Percentiles rank a stretch among this genome's conserved stretches.
These are phyloP conservation scores for Colaptes auratus DNA, from an alignment of 2,113 vertebrate genomes.

Conservation along the genomic window DNA sequence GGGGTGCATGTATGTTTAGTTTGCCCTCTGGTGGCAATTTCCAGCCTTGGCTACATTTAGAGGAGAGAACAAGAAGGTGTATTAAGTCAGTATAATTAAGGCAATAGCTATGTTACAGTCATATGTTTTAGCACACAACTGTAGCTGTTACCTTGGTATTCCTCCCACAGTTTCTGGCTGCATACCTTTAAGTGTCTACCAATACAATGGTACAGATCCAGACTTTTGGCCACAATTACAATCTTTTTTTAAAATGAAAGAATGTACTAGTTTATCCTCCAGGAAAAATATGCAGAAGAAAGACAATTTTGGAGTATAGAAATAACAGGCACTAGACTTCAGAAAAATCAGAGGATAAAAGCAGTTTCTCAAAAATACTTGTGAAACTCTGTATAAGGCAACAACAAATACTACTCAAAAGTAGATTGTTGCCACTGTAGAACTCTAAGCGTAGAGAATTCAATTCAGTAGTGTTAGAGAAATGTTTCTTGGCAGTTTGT, in stretches of 20 bases:
- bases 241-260: background rate
- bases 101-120: background rate
- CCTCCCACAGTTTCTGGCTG: background rate
- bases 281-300: background rate
- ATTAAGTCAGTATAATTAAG: background rate
- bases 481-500: background rate
- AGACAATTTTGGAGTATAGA: background rate
- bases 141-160: background rate
- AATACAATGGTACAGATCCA: background rate
- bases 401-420: background rate
- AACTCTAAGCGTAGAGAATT: background rate
- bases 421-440: background rate
- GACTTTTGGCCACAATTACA: background rate
- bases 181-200: background rate
- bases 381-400: background rate
- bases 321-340: background rate
- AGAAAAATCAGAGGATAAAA: background rate
- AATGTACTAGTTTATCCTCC: background rate
- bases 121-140: background rate
- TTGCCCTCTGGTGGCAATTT: conserved; percentile 35
- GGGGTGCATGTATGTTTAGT: background rate
- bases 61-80: background rate
- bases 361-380: background rate
- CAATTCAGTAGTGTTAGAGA: background rate
- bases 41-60: rapidly evolving